These are phyloP conservation scores for Bedellia somnulentella DNA, from an alignment of 2,888 invertebrate genomes.

Conservation along the genomic window DNA sequence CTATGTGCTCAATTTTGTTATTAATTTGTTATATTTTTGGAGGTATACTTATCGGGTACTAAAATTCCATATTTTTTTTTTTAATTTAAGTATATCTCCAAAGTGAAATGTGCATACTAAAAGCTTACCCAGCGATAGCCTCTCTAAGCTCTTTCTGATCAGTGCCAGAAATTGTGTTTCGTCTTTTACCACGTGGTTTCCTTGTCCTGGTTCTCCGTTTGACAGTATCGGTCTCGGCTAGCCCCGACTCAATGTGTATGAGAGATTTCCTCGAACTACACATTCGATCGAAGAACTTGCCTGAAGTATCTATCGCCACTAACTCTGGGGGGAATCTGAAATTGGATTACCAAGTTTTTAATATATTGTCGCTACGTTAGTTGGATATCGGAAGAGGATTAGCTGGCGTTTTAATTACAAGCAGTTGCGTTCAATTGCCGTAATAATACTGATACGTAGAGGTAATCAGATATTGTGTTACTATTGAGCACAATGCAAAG, in stretches of 20 bases:
- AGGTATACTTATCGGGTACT: constrained; percentile 1
- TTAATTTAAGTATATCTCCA: constrained; percentile 28
- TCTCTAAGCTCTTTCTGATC: constrained; percentile 88
- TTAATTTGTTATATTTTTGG: too few species aligned
- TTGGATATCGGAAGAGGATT: too few species aligned
- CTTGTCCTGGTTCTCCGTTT: constrained; percentile 72
- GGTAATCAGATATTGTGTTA: too few species aligned
- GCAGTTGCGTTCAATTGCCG: too few species aligned
- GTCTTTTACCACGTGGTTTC: constrained; percentile 78
- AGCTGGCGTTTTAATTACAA: too few species aligned
- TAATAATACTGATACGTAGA: too few species aligned
- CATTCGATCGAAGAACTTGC: constrained; percentile 87
- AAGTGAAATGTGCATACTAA: constrained; percentile 45
- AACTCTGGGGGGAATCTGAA: constrained; percentile 84
- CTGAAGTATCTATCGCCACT: constrained; percentile 87
- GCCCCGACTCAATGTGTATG: constrained; percentile 52
- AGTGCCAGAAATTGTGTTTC: constrained; percentile 89
- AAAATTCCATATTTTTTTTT: background rate
- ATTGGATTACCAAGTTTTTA: constrained; percentile 6
- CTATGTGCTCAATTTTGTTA: too few species aligned
- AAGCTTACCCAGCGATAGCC: constrained; percentile 81
- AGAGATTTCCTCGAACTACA: constrained; percentile 83
- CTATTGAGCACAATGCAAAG: too few species aligned
- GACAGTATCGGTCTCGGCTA: constrained; percentile 63
- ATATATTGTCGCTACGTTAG: background rate